phyloP scores from a whole-genome alignment of 2,888 invertebrate species.

The Lepidonotus clava region DNA sequence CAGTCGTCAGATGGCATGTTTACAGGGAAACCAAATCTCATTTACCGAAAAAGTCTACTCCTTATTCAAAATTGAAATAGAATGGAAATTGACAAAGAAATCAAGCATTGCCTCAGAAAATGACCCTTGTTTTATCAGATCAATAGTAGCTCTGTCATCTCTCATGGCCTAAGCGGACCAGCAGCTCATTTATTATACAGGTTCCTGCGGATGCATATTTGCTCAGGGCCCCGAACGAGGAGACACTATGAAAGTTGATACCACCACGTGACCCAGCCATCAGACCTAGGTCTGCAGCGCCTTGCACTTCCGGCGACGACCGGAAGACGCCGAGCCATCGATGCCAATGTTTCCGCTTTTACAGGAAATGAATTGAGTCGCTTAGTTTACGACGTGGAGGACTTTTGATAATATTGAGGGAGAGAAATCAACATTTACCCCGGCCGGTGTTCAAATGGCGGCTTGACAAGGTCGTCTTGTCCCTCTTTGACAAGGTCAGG shows the following conservation, averaged over 20 bases:
- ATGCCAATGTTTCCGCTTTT: neutral
- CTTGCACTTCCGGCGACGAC: neutral
- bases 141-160: neutral
- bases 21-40: too few species aligned
- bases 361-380: neutral
- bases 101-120: too few species aligned
- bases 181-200: constrained; percentile 20
- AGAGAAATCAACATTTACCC: neutral
- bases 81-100: too few species aligned
- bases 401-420: neutral
- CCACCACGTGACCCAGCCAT: neutral
- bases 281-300: neutral
- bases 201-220: neutral
- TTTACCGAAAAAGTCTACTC: too few species aligned
- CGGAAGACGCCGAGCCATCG: neutral
- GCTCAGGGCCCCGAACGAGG: neutral
- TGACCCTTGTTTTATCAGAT: neutral
- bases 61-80: too few species aligned
- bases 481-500: neutral
- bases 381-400: neutral
- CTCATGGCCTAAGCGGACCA: too few species aligned
- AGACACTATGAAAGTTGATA: neutral
- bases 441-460: neutral
- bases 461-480: neutral
- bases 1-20: too few species aligned